These are phyloP conservation scores for Drosophila yooni DNA, from an alignment of 2,888 invertebrate genomes.

Conservation along the genomic window DNA sequence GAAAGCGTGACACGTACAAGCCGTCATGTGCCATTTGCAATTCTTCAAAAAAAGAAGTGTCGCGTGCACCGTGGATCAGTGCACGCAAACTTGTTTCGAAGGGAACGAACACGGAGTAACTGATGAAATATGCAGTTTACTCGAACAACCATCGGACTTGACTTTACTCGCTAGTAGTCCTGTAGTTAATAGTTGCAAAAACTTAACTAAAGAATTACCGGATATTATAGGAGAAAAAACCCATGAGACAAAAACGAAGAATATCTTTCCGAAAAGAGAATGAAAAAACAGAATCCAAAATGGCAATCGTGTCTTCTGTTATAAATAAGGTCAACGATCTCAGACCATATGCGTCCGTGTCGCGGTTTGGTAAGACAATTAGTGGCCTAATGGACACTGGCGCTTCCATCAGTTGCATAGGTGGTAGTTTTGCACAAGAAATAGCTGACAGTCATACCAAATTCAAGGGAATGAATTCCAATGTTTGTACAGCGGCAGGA, in stretches of 20 bases:
- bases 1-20: not conserved
- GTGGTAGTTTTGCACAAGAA: not conserved
- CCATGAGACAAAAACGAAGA: not conserved
- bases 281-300: not conserved
- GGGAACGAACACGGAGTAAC: not conserved
- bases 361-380: not conserved
- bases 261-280: not conserved
- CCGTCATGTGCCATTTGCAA: not conserved
- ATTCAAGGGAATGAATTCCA: no score
- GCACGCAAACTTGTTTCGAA: not conserved
- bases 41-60: not conserved
- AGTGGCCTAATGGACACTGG: not conserved
- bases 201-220: not conserved
- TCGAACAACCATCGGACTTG: no score
- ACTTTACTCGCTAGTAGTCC: no score
- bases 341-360: not conserved
- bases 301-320: not conserved
- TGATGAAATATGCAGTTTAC: not conserved
- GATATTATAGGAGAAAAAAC: not conserved
- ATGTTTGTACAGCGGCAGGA: no score
- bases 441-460: not conserved
- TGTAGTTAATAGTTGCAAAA: no score
- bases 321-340: not conserved
- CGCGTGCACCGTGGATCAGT: not conserved
- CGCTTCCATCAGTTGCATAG: not conserved